Evolutionary conservation across 2,888 invertebrate species (phyloP), one percentile per base, ranked within the genome.

Genomic region (Latrodectus elegans): DNA sequence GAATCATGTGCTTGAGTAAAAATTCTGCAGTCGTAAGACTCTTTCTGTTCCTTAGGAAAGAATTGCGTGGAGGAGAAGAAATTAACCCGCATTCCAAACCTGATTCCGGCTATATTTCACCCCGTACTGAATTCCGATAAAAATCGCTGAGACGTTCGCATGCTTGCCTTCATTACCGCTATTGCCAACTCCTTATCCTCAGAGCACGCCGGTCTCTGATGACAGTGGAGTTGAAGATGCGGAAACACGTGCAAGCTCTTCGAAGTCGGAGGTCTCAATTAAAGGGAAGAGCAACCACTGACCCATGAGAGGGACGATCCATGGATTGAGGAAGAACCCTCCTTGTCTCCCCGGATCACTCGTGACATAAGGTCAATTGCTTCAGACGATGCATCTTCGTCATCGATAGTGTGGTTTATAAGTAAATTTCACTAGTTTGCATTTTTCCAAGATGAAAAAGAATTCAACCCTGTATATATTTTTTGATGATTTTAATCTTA

Each of bases 251-350:
- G 67, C 67, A 68, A 68, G 60, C 38, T 70, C 80, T 22, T 49
- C 10, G 12, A 9, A 72, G 80, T 72, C 72, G 26, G 67, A 79
- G 81, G 81, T 81, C 81, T 74, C 14, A 49, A 68, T 68, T 55
- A 15, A 64, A 26, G 55, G 8, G 52, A 76, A 73, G 51, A 73
- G 51, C 76, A 83, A 60, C 55, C 76, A 76, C 76, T 83, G 83
- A 83, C 83, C 83, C 75, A 83, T 83, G 83, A 83, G 75, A 76
- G 76, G 83, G 83, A 76, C 76, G 83, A 83, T 83, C 75, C 64
- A 26, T 10, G 76, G 76, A 83, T 83, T 76, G 71, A 76, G 82
- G 82, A 82, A 75, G 70, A 53, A 10, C 38, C 38, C 38, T 38
- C 38, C 38, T 38, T 38, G 38, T 38, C 38, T 49, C 79, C n/a